Conservation (phyloP, 2,113 vertebrate genomes). For the Siniperca knerii region DNA sequence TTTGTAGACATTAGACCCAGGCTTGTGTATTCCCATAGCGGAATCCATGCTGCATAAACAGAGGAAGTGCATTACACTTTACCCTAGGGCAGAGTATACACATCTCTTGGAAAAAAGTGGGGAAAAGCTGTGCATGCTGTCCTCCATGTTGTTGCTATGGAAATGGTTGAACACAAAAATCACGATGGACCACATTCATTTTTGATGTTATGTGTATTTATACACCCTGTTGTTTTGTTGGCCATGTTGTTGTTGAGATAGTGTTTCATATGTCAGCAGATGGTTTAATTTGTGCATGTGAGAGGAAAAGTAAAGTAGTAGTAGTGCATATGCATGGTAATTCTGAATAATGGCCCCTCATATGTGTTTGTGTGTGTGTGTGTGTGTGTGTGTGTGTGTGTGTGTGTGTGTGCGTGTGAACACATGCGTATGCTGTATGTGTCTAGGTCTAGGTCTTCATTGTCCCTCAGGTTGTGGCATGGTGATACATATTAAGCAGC, state of each 20-base stretch:
- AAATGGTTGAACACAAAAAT: constrained; percentile 24
- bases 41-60: constrained; percentile 57
- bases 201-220: constrained; percentile 22
- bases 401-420: too few species aligned
- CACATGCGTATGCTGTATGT: too few species aligned
- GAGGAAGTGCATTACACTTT: constrained; percentile 69
- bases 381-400: too few species aligned
- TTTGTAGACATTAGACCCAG: constrained; percentile 69
- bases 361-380: too few species aligned
- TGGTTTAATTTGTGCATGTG: too few species aligned
- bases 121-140: not conserved
- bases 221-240: not conserved
- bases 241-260: not conserved
- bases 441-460: too few species aligned
- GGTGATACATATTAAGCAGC: too few species aligned
- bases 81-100: constrained; percentile 19
- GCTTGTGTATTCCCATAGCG: constrained; percentile 42
- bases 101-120: not conserved
- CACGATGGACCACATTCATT: constrained; percentile 28
- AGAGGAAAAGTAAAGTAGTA: too few species aligned
- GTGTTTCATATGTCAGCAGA: not conserved
- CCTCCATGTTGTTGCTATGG: constrained; percentile 19
- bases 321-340: too few species aligned
- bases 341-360: too few species aligned
- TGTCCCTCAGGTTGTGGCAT: too few species aligned